Conservation (phyloP, 2,113 vertebrate species). For the Tricholaema leucomelas region DNA sequence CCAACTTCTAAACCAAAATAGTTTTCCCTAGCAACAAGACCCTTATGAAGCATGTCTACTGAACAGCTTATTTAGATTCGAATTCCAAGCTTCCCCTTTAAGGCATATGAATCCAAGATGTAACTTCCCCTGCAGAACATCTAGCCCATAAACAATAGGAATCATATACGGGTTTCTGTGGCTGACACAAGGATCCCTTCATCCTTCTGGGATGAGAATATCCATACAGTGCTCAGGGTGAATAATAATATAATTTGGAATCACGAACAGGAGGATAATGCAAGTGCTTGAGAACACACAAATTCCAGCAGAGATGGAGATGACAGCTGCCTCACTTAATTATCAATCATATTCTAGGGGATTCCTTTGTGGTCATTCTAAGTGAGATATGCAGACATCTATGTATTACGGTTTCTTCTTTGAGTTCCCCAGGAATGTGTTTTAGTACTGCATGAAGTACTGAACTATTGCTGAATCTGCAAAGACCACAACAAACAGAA, state of each 20-base stretch:
- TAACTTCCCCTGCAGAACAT: neutral
- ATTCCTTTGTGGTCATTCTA: neutral
- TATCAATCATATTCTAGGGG: neutral
- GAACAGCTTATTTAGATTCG: neutral
- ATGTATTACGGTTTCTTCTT: neutral
- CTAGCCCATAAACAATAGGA: neutral
- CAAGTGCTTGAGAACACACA: neutral
- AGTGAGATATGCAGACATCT: neutral
- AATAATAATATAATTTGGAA: neutral
- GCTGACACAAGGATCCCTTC: neutral
- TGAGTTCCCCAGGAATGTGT: neutral
- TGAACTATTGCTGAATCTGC: neutral
- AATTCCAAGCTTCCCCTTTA: neutral
- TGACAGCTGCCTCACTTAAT: neutral
- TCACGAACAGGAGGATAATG: neutral
- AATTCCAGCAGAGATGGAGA: neutral
- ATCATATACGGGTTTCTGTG: neutral
- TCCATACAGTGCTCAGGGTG: neutral
- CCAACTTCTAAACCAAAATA: neutral
- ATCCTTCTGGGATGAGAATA: neutral
- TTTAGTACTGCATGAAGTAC: neutral
- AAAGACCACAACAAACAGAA: neutral
- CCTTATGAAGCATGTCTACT: neutral
- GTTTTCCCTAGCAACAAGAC: neutral
- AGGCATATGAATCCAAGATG: neutral